Evolutionary conservation across 2,888 invertebrate species (phyloP), one percentile per base, ranked within the genome.

Genomic region (Graphium colonna): DNA sequence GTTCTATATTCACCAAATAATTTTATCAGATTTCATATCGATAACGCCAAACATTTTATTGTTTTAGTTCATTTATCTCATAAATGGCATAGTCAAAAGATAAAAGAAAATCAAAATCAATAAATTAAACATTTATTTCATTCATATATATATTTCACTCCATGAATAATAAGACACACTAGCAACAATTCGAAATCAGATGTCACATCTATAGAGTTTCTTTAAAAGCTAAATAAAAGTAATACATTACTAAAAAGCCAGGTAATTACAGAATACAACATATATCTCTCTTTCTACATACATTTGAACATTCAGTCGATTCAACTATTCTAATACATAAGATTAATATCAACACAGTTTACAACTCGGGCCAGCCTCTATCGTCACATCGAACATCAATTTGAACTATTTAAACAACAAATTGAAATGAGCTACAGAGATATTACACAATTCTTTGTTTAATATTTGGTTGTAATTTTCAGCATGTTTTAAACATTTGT

Each of bases 301-400:
- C 66, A 57, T 78, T 81, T 79, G 79, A 76, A 80, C 79, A 77
- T 71, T 76, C 77, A 77, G 75, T 75, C 73, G 67, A 63, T 65
- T 69, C 66, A 60, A 62, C 65, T 65, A 68, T 59, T 55, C 57
- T 57, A 63, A 61, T 63, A 62, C 65, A 59, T 53, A 56, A 53
- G 60, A 8, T 61, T 60, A 60, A 65, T 65, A 31, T 56, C 28
- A 50, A 51, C 39, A 45, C 33, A 36, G 10, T 31, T 44, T 13
- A 12, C 3, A 18, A 18, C 46, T 33, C 36, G 39, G 18, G 52
- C 51, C 54, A 56, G 62, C 4, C 51, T 41, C 53, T 33, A 52
- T 61, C 59, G 61, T 63, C 59, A 68, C 64, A 64, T 50, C 44
- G 56, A 53, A 66, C 58, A 63, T 56, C 60, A 58, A 67, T 68